These are phyloP conservation scores for Pangasius sanitwongsei DNA, from an alignment of 2,797 vertebrate species.

Conservation along the genomic window DNA sequence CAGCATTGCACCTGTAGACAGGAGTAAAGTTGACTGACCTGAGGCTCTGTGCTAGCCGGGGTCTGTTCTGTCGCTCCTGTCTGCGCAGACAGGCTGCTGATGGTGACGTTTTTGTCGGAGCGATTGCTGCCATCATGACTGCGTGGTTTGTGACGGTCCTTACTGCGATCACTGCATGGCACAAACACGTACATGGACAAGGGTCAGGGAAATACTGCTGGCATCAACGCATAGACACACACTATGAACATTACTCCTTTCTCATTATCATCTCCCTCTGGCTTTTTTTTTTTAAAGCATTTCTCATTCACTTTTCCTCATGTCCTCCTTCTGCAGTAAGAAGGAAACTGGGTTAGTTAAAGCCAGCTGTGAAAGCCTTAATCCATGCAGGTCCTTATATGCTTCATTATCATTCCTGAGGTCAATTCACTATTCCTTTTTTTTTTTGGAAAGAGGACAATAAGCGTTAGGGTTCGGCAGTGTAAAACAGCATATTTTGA, in stretches of 20 bases:
- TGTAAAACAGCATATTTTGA: neutral
- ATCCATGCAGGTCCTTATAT: conserved; percentile 55
- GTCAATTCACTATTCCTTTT: neutral
- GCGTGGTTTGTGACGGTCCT: conserved; percentile 89
- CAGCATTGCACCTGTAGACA: neutral
- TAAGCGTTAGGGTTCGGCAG: too few species aligned
- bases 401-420: neutral
- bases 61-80: conserved; percentile 77
- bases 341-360: conserved; percentile 66
- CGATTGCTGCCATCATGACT: conserved; percentile 85
- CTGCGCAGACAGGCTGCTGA: conserved; percentile 86
- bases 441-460: neutral
- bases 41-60: conserved; percentile 52
- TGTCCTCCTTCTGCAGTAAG: conserved; percentile 9
- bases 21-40: conserved; percentile 42
- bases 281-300: neutral
- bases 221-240: conserved; percentile 33
- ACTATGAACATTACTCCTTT: neutral
- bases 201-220: conserved; percentile 44
- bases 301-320: neutral
- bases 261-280: conserved; percentile 4
- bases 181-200: conserved; percentile 35
- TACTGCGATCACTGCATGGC: conserved; percentile 79
- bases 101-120: conserved; percentile 93
- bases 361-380: conserved; percentile 66